Percentiles rank a stretch among this genome's conserved stretches.
These are phyloP conservation scores for Haliclystus octoradiatus DNA, from an alignment of 30 jellyfish, hydroid and myxozoan genomes.

Conservation along the genomic window DNA sequence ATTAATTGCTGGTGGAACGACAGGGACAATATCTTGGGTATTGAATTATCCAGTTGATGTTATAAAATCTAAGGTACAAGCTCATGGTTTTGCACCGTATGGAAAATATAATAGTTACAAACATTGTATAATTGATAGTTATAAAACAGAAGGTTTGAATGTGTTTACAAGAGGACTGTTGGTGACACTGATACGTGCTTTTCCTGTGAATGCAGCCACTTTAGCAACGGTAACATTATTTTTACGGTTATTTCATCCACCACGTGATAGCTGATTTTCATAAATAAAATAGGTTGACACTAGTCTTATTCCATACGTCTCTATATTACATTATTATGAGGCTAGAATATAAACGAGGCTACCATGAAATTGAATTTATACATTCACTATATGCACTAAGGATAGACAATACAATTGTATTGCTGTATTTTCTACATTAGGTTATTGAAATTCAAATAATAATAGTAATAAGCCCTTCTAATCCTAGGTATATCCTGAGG, in stretches of 20 bases:
- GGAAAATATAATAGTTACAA: slow-evolving; percentile 35
- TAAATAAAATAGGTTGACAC: too few relatives aligned
- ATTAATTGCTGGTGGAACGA: slow-evolving; percentile 71
- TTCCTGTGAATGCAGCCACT: slow-evolving; percentile 87
- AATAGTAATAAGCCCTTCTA: too few relatives aligned
- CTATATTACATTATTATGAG: too few relatives aligned
- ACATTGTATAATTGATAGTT: slow-evolving; percentile 32
- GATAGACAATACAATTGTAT: too few relatives aligned
- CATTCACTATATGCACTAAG: too few relatives aligned
- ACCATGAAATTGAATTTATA: too few relatives aligned
- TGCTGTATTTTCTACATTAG: too few relatives aligned
- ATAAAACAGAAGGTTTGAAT: slow-evolving; percentile 36
- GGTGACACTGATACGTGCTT: slow-evolving; percentile 68
- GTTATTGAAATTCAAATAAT: too few relatives aligned
- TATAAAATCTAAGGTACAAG: slow-evolving; percentile 62
- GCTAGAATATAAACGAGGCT: too few relatives aligned
- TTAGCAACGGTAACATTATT: slow-evolving; percentile 57
- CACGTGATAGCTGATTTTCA: too few relatives aligned
- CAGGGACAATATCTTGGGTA: slow-evolving; percentile 74
- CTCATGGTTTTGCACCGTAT: slow-evolving; percentile 60
- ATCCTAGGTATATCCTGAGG: too few relatives aligned
- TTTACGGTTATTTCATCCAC: slow-evolving; percentile 23
- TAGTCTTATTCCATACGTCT: too few relatives aligned
- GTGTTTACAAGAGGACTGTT: slow-evolving; percentile 63
- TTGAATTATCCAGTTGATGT: slow-evolving; percentile 73